Evolutionary conservation across 2,113 vertebrate species (phyloP), one percentile per base, ranked within the genome.

Genomic region (Motacilla tschutschensis): DNA sequence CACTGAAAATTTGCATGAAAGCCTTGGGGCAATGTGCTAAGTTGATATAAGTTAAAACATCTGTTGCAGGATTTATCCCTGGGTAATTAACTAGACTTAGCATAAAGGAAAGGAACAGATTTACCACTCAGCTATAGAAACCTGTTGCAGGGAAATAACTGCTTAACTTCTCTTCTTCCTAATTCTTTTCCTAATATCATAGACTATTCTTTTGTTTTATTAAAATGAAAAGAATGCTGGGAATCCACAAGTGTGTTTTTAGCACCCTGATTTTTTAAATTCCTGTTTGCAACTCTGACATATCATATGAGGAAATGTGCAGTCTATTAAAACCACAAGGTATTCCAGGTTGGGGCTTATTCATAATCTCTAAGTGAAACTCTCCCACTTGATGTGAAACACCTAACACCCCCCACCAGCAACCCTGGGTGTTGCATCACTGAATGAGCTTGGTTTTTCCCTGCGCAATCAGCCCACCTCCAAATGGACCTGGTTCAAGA

Each of bases 1-100:
- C 48, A 62, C 54, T 47, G 38, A 72, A 88, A 93, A 95, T 91
- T 81, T 91, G 66, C 74, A 86, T 91, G 21, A 81, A 74, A 76
- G 50, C 88, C 78, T 81, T 64, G 26, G 0, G n/a, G 70, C 59
- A 79, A 88, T 79, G 71, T 50, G 26, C 46, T 72, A 55, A 86
- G 5, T 44, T 83, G 36, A 50, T 79, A 81, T 41, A 81, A 71
- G 38, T 76, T 92, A 62, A 86, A 94, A 70, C 28, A 76, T 51
- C 75, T 79, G 54, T 35, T 54, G 51, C 15, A 85, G 72, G 69
- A 64, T 76, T 88, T 90, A 62, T 70, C 40, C 46, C 36, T 76
- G 14, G 12, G 17, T 88, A 60, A 72, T 79, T 85, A 87, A 83
- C 51, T 59, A 62, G 29, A 79, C 9, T 24, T 75, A 40, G 35